A percentile compares a stretch with the other conserved stretches of the same genome.
Conservation (phyloP, 2,113 vertebrate species). For the Bufo bufo region DNA sequence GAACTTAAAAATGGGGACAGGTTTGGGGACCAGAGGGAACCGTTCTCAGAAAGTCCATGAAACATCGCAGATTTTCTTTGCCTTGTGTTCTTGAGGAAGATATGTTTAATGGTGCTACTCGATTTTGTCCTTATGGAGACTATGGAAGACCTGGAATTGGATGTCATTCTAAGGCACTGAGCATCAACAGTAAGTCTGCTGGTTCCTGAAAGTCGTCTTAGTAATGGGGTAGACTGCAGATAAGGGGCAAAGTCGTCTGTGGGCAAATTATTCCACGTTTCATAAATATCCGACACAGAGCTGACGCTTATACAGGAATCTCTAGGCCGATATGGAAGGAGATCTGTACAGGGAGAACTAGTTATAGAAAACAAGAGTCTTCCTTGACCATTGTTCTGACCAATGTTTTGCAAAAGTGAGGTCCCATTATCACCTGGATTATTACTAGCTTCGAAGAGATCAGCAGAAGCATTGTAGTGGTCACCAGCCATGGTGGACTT, state of each 20-base stretch:
- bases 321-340: background rate
- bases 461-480: conserved; percentile 76
- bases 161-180: conserved; percentile 54
- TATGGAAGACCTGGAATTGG: background rate
- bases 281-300: conserved; percentile 33
- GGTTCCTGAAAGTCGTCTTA: conserved; percentile 60
- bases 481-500: background rate
- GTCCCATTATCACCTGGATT: conserved; percentile 61
- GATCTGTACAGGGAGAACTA: background rate
- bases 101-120: conserved; percentile 61
- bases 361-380: background rate
- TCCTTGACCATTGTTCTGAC: background rate
- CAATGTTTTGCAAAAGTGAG: conserved; percentile 23
- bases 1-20: conserved; percentile 30
- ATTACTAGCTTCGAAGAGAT: conserved; percentile 75
- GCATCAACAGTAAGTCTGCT: conserved; percentile 46
- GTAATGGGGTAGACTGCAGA: conserved; percentile 80
- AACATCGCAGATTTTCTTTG: background rate
- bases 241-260: conserved; percentile 71
- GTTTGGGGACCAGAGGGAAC: background rate
- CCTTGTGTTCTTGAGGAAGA: conserved; percentile 57
- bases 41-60: background rate
- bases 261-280: conserved; percentile 36
- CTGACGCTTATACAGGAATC: conserved; percentile 57
- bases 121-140: conserved; percentile 61